Percentiles rank a stretch among this genome's conserved stretches.
phyloP scores from a whole-genome alignment of 2,888 invertebrate genomes.

The Molanna angustata region DNA sequence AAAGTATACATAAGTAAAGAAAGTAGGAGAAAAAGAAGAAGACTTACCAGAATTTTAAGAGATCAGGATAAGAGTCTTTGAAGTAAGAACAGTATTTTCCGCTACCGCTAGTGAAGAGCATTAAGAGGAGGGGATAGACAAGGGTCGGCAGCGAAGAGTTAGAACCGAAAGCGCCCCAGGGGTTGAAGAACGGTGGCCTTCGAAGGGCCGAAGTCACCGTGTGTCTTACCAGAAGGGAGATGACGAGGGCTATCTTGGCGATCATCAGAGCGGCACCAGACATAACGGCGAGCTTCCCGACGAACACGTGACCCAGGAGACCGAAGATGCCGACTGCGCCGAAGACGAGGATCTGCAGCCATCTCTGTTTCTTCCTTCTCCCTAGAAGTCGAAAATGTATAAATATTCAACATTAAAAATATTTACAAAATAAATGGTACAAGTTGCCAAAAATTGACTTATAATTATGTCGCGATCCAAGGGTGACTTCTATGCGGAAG shows the following conservation, averaged over 20 bases:
- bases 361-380: constrained; percentile 40
- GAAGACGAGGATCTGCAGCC: constrained; percentile 20
- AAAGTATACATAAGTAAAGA: too few relatives aligned
- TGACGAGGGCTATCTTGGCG: constrained; percentile 62
- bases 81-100: not conserved
- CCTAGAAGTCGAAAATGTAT: too few relatives aligned
- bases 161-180: not conserved
- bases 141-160: not conserved
- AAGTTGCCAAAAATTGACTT: too few relatives aligned
- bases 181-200: not conserved
- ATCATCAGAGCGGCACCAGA: constrained; percentile 66
- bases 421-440: too few relatives aligned
- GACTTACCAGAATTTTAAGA: constrained; percentile 1
- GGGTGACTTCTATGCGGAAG: too few relatives aligned
- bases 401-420: too few relatives aligned
- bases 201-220: not conserved
- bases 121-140: constrained; percentile 6
- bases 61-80: not conserved
- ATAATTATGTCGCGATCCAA: too few relatives aligned
- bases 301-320: constrained; percentile 63
- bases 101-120: constrained; percentile 4
- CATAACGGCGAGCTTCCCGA: constrained; percentile 65
- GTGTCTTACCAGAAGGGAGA: constrained; percentile 53
- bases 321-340: constrained; percentile 56
- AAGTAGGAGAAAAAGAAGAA: too few relatives aligned